Base-by-base conservation (phyloP, 2,797 vertebrate species). In the Tarsius wallacei region DNA sequence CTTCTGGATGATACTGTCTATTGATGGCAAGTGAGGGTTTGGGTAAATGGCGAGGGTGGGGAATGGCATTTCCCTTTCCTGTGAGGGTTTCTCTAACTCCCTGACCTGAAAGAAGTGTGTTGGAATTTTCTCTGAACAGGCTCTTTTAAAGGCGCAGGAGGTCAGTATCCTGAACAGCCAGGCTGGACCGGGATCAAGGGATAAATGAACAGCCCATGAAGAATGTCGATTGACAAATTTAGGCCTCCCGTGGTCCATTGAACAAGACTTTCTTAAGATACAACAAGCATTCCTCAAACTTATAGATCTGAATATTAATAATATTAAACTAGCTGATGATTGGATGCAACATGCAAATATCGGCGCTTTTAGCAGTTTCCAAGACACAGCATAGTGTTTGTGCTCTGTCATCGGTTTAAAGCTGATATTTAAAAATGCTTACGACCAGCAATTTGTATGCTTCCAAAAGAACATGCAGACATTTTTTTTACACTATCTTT, bases 21-120 rank as follows among this genome's bases (percentile, higher is more conserved):
- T 64, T n/a, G 74, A 93, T 88, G 78, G 82, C 93, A 68, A 83
- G 73, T 4, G 42, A 70, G 9, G 33, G 14, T 86, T 84, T 53
- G 77, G 73, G 82, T 53, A 71, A 82, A 22, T 80, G 59, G 15
- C 84, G 16, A 66, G 61, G 55, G 96, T 78, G 64, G 86, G 87
- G 74, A 91, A 83, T 73, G 82, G 91, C 59, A 91, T 94, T 94
- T 97, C 88, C 86, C 87, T 81, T 68, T 92, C 47, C 93, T 91
- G 26, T 74, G 16, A 73, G 61, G 49, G 53, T 85, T 94, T 95
- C 64, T 91, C 28, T 70, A 83, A 59, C 12, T 87, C 36, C 26
- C 55, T 33, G 88, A 47, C 84, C 47, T 61, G 49, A 89, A 90
- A 84, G 49, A 83, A 89, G 17, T 33, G 49, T 14, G 31, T 93